Evolutionary conservation across 2,113 vertebrate species (phyloP).

Genomic region (Chrysochloris asiatica): DNA sequence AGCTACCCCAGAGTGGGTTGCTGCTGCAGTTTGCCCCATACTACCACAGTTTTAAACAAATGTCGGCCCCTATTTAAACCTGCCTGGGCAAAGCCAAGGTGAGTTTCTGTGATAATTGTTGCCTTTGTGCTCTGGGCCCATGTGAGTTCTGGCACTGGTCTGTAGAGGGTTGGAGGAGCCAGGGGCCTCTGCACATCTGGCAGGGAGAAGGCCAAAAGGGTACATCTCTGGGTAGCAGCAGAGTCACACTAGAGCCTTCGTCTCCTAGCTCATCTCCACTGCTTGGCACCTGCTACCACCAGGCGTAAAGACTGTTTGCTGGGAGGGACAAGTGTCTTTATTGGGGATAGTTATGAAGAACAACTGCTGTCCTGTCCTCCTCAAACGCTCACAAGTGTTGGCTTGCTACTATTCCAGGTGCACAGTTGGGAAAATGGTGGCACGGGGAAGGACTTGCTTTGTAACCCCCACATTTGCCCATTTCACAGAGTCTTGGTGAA

Average conservation of each 20-base stretch:
- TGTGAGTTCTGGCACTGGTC: not conserved
- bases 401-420: not conserved
- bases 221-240: not conserved
- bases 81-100: too few species aligned
- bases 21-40: not conserved
- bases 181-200: not conserved
- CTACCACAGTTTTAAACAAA: too few species aligned
- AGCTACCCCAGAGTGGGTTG: not conserved
- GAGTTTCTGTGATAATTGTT: too few species aligned
- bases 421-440: conserved; percentile 8
- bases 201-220: not conserved
- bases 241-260: not conserved
- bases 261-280: not conserved
- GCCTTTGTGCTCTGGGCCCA: not conserved
- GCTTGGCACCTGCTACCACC: too few species aligned
- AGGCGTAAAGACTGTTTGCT: too few species aligned
- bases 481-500: not conserved
- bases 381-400: not conserved
- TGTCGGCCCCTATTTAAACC: not conserved
- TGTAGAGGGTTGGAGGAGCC: not conserved
- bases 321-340: not conserved
- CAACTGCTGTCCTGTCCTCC: not conserved
- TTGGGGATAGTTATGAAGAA: not conserved
- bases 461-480: not conserved
- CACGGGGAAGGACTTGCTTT: not conserved